A percentile compares a stretch with the other conserved stretches of the same genome.
phyloP scores from a whole-genome alignment of 2,113 vertebrate species.

The Eptesicus fuscus region DNA sequence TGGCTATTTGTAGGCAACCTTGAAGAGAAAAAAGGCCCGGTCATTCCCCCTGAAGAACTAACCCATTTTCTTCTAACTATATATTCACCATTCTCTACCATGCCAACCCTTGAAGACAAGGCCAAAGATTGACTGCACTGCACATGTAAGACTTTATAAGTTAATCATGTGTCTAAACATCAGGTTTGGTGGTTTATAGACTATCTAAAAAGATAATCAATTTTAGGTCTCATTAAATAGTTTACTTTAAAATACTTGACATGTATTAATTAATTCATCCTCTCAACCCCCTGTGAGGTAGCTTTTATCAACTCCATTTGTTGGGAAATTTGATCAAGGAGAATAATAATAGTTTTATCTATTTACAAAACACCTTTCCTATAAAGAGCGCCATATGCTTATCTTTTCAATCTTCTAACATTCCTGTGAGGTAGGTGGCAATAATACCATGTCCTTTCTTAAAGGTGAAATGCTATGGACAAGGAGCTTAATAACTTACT shows the following conservation, averaged over 20 bases:
- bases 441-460: neutral
- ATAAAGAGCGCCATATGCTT: constrained; percentile 36
- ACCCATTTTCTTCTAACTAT: neutral
- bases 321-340: constrained; percentile 43
- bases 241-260: constrained; percentile 33
- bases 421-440: constrained; percentile 51
- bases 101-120: neutral
- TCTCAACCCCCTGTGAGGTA: constrained; percentile 38
- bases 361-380: constrained; percentile 58
- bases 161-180: neutral
- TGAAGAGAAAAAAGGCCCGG: constrained; percentile 31
- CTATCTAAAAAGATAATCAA: neutral
- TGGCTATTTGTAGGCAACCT: constrained; percentile 1
- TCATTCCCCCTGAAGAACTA: neutral
- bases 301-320: constrained; percentile 50
- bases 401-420: constrained; percentile 42
- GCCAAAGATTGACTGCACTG: neutral
- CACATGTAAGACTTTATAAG: neutral
- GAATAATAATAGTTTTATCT: constrained; percentile 52
- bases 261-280: constrained; percentile 47
- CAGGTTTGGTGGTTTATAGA: neutral
- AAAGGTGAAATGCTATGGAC: neutral
- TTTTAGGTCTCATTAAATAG: constrained; percentile 41
- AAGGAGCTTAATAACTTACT: neutral
- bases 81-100: neutral